Evolutionary conservation across 2,113 vertebrate species (phyloP).

Genomic region (Cryptotis parvus): DNA sequence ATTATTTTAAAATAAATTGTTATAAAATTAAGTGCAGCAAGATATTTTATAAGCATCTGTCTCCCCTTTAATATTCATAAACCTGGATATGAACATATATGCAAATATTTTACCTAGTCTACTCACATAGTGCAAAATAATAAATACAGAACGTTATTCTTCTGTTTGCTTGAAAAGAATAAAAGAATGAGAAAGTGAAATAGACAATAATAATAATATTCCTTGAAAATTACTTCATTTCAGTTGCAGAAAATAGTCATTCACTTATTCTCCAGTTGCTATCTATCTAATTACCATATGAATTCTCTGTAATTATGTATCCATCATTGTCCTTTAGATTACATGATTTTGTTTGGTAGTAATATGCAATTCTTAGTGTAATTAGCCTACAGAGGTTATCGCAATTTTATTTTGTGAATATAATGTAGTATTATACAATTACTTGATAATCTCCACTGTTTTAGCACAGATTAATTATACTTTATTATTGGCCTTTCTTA

Average conservation of each 20-base stretch:
- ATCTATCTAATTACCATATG: slow-evolving; percentile 67
- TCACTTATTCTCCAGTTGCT: slow-evolving; percentile 46
- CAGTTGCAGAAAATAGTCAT: slow-evolving; percentile 58
- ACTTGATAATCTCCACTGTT: slow-evolving; percentile 55
- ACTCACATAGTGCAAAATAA: slow-evolving; percentile 27
- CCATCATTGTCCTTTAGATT: slow-evolving; percentile 61
- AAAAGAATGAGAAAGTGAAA: neutral
- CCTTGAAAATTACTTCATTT: slow-evolving; percentile 59
- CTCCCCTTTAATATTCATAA: slow-evolving; percentile 25
- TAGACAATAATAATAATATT: neutral
- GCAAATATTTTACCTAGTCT: neutral
- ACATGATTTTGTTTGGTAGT: slow-evolving; percentile 59
- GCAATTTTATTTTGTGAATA: slow-evolving; percentile 61
- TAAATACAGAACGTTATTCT: neutral
- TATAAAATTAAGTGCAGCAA: slow-evolving; percentile 30
- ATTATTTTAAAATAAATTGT: slow-evolving; percentile 49
- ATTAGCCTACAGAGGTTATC: slow-evolving; percentile 66
- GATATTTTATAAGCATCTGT: slow-evolving; percentile 1
- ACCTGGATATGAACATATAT: neutral
- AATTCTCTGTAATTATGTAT: slow-evolving; percentile 66
- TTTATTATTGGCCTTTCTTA: slow-evolving; percentile 33
- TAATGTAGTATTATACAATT: slow-evolving; percentile 58
- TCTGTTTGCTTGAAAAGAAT: neutral
- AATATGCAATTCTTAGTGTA: slow-evolving; percentile 51
- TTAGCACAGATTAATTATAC: slow-evolving; percentile 66